A percentile compares a stretch with the other conserved stretches of the same genome.
Evolutionary conservation across 2,888 invertebrate genomes (phyloP).

Genomic region (Hedya salicella): DNA sequence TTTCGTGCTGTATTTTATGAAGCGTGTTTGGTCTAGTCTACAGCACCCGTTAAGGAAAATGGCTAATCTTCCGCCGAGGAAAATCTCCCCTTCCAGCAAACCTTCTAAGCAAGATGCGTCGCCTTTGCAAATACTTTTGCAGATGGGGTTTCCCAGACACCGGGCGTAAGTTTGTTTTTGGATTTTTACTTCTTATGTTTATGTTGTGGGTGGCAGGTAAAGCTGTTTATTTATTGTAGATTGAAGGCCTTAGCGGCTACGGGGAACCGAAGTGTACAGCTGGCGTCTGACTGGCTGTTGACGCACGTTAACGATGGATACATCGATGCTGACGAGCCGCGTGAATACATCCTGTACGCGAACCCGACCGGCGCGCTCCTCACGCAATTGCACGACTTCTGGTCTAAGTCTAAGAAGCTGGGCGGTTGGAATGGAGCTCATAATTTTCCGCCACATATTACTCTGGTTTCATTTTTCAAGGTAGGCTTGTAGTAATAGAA

Average conservation of each 20-base stretch:
- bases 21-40: conserved; percentile 54
- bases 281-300: conserved; percentile 95
- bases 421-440: conserved; percentile 96
- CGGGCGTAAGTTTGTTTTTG: conserved; percentile 89
- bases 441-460: conserved; percentile 95
- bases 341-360: conserved; percentile 95
- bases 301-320: conserved; percentile 94
- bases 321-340: conserved; percentile 89
- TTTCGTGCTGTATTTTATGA: conserved; percentile 55
- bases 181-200: not conserved
- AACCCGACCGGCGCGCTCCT: conserved; percentile 92
- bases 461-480: conserved; percentile 95
- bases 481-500: conserved; percentile 69
- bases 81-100: conserved; percentile 89
- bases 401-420: conserved; percentile 89
- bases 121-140: conserved; percentile 92
- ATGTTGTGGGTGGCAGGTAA: conserved; percentile 1
- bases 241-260: conserved; percentile 96
- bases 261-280: conserved; percentile 93
- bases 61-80: conserved; percentile 91
- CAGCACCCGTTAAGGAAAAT: conserved; percentile 71
- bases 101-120: conserved; percentile 89
- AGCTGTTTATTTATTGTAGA: conserved; percentile 75
- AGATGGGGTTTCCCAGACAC: conserved; percentile 95
- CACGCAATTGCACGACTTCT: conserved; percentile 90